These are phyloP conservation scores for Drosophila affinis DNA, from an alignment of 2,888 invertebrate species.

Conservation along the genomic window DNA sequence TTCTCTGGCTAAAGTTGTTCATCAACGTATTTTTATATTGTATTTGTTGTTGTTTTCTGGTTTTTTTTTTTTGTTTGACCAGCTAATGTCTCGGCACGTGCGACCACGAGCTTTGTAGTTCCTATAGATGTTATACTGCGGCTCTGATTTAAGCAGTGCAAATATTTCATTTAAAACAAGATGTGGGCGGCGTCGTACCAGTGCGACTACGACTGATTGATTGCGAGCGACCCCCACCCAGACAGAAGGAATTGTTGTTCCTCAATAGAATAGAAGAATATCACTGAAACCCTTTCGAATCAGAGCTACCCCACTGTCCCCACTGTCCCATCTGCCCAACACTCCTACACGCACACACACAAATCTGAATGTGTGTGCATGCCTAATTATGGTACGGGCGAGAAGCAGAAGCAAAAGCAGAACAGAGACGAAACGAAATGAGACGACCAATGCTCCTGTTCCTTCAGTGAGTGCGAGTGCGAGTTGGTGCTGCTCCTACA, in stretches of 20 bases:
- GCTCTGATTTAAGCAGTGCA: slow-evolving; percentile 43
- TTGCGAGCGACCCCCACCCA: slow-evolving; percentile 20
- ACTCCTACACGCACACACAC: background rate
- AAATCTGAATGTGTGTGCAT: background rate
- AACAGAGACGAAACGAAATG: background rate
- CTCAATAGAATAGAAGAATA: background rate
- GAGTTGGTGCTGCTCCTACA: slow-evolving; percentile 13
- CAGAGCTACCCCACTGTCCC: background rate
- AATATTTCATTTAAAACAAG: slow-evolving; percentile 57
- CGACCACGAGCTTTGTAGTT: slow-evolving; percentile 53
- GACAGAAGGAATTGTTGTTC: slow-evolving; percentile 2
- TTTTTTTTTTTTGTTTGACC: slow-evolving; percentile 1
- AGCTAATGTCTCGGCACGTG: slow-evolving; percentile 65
- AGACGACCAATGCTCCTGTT: slow-evolving; percentile 5
- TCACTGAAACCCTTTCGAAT: background rate
- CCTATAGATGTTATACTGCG: slow-evolving; percentile 23
- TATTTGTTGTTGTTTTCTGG: slow-evolving; percentile 21
- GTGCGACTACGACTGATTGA: slow-evolving; percentile 1
- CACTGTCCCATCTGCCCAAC: background rate
- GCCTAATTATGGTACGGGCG: background rate
- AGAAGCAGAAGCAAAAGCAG: background rate
- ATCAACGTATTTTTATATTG: slow-evolving; percentile 50
- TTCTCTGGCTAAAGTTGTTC: slow-evolving; percentile 64
- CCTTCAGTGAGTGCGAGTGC: slow-evolving; percentile 7
- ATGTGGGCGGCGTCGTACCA: slow-evolving; percentile 24